Percentiles rank a stretch among this genome's conserved stretches.
phyloP scores from a whole-genome alignment of 2,113 vertebrate species.

The Leucoraja erinaceus region DNA sequence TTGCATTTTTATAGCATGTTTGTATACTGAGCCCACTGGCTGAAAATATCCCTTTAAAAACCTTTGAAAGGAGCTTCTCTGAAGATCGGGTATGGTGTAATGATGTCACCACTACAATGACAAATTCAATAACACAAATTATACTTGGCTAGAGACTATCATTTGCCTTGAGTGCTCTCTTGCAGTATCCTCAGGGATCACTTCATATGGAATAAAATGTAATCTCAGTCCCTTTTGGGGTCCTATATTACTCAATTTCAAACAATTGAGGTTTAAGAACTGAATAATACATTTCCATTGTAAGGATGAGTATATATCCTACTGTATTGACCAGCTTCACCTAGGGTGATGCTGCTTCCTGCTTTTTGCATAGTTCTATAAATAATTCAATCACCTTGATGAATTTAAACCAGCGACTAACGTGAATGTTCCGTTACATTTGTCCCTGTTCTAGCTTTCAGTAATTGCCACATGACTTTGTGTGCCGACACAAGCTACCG shows the following conservation, averaged over 20 bases:
- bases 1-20: not conserved
- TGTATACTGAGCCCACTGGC: not conserved
- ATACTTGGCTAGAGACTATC: not conserved
- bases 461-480: not conserved
- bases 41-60: not conserved
- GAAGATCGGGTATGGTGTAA: not conserved
- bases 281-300: slow-evolving; percentile 1
- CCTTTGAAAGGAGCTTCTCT: not conserved
- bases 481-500: not conserved
- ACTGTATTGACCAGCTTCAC: not conserved
- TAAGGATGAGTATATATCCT: not conserved
- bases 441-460: not conserved
- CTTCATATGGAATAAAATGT: not conserved
- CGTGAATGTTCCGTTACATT: not conserved
- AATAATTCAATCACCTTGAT: not conserved
- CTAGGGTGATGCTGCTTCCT: not conserved
- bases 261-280: not conserved
- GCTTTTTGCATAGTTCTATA: not conserved
- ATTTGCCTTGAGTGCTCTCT: slow-evolving; percentile 21
- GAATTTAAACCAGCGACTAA: not conserved
- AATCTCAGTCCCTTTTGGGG: not conserved
- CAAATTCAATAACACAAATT: slow-evolving; percentile 24
- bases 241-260: not conserved
- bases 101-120: slow-evolving; percentile 1
- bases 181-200: not conserved